Percentiles rank a stretch among this genome's conserved stretches.
Evolutionary conservation across 2,888 invertebrate genomes (phyloP).

Genomic region (Charanyca ferruginea): DNA sequence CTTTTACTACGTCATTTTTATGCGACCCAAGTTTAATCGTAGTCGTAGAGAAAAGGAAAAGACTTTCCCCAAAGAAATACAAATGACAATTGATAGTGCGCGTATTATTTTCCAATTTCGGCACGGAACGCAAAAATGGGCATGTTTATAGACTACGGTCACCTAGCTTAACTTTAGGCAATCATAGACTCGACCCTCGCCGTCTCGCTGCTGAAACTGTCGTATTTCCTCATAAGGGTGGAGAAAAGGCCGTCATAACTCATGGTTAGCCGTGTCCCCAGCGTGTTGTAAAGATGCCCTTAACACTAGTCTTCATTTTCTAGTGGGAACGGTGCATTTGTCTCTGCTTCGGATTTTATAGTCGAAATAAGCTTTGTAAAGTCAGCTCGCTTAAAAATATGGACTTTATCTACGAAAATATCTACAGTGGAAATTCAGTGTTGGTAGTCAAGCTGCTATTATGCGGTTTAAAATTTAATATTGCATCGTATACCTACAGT

Average conservation of each 20-base stretch:
- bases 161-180: slow-evolving; percentile 82
- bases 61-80: slow-evolving; percentile 19
- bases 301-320: slow-evolving; percentile 90
- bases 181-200: slow-evolving; percentile 83
- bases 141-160: slow-evolving; percentile 68
- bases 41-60: slow-evolving; percentile 17
- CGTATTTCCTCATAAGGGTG: slow-evolving; percentile 90
- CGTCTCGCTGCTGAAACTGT: slow-evolving; percentile 83
- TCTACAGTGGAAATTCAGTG: slow-evolving; percentile 37
- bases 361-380: slow-evolving; percentile 57
- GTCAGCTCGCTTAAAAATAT: slow-evolving; percentile 47
- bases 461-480: slow-evolving; percentile 41
- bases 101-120: slow-evolving; percentile 54
- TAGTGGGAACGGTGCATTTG: slow-evolving; percentile 80
- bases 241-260: slow-evolving; percentile 89
- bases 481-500: slow-evolving; percentile 16
- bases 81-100: slow-evolving; percentile 55
- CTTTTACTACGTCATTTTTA: background rate
- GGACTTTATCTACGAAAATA: slow-evolving; percentile 51
- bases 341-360: slow-evolving; percentile 72
- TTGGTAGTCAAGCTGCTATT: slow-evolving; percentile 16
- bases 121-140: slow-evolving; percentile 53
- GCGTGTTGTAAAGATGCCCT: slow-evolving; percentile 90
- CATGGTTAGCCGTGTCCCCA: slow-evolving; percentile 87
- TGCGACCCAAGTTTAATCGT: background rate